These are phyloP conservation scores for Drosophila pseudoobscura DNA, from an alignment of 1,140 invertebrate species.

Conservation along the genomic window DNA sequence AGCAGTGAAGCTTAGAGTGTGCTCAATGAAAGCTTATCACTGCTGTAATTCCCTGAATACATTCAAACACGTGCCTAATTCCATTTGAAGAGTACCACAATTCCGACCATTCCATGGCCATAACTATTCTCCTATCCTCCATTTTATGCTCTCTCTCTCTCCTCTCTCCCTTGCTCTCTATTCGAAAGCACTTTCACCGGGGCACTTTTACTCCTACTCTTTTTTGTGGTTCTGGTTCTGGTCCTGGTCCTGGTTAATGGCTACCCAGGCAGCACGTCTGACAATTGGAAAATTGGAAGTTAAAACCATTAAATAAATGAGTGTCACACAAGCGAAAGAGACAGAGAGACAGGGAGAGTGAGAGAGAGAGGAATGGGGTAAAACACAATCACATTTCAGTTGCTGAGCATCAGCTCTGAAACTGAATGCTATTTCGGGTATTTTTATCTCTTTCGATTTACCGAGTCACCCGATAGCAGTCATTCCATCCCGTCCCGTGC, in stretches of 20 bases:
- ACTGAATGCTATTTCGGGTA: constrained; percentile 52
- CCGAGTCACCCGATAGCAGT: constrained; percentile 65
- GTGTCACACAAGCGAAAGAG: constrained; percentile 56
- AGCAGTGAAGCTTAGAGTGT: constrained; percentile 1
- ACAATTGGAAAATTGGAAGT: constrained; percentile 81
- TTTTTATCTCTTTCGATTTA: constrained; percentile 79
- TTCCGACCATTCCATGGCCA: not conserved
- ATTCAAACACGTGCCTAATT: not conserved
- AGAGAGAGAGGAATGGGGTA: not conserved
- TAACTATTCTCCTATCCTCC: not conserved
- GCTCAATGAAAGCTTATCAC: not conserved
- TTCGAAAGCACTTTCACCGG: constrained; percentile 26
- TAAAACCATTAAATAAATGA: constrained; percentile 82
- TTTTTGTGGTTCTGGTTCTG: constrained; percentile 19
- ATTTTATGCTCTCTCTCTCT: not conserved
- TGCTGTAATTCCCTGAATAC: no score
- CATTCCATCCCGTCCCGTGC: no score
- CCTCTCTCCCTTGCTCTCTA: constrained; percentile 10
- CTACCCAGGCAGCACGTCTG: constrained; percentile 64
- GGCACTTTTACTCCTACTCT: constrained; percentile 9
- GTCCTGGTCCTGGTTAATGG: constrained; percentile 60
- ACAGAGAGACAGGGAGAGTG: not conserved
- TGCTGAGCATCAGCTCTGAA: constrained; percentile 18
- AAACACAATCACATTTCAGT: constrained; percentile 51
- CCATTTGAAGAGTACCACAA: constrained; percentile 12